These are phyloP conservation scores for Trichonephila clavata DNA, from an alignment of 1,140 invertebrate species.

Conservation along the genomic window DNA sequence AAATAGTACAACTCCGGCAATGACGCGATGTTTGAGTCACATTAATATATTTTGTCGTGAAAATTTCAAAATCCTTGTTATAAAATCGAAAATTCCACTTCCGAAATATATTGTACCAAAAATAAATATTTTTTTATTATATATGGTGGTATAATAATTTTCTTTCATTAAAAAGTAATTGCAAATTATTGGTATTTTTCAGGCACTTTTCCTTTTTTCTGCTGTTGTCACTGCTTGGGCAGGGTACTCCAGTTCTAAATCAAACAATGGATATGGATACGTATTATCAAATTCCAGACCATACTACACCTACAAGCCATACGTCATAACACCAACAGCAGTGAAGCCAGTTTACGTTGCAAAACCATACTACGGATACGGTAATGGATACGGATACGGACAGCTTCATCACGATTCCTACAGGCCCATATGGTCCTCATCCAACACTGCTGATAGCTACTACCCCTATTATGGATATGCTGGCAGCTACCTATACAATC, in stretches of 20 bases:
- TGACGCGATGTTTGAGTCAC: too few relatives aligned
- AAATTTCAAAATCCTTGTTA: too few relatives aligned
- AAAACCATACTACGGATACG: slow-evolving; percentile 41
- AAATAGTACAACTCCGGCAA: too few relatives aligned
- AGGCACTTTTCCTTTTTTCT: background rate
- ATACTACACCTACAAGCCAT: slow-evolving; percentile 45
- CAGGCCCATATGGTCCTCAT: background rate
- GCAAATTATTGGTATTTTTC: background rate
- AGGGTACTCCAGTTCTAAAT: background rate
- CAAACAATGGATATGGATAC: background rate
- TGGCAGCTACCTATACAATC: slow-evolving; percentile 38
- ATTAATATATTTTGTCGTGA: too few relatives aligned
- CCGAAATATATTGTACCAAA: too few relatives aligned
- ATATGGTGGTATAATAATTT: background rate
- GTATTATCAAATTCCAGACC: background rate
- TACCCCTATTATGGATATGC: slow-evolving; percentile 17
- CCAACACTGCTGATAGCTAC: background rate
- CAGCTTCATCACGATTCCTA: background rate
- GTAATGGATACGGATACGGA: background rate
- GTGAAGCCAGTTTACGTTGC: background rate
- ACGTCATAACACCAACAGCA: background rate
- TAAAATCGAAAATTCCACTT: too few relatives aligned
- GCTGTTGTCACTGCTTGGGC: background rate
- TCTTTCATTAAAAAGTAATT: background rate
- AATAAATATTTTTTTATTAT: too few relatives aligned